Evolutionary conservation across 2,797 vertebrate species (phyloP), one percentile per base, ranked within the genome.

Genomic region (Erithacus rubecula): DNA sequence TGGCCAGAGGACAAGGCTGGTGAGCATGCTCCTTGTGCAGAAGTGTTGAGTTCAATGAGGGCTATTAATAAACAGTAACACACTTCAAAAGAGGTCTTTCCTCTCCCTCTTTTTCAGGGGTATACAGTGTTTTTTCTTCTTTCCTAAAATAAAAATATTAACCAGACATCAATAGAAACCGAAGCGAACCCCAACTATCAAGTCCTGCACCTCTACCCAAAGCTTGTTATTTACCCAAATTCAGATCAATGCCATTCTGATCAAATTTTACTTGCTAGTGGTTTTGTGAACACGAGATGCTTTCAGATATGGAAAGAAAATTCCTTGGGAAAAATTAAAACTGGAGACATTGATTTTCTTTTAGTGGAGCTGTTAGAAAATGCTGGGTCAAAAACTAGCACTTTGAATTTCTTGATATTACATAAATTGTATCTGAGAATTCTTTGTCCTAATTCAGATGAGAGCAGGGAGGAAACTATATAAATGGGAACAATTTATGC

Each of bases 301-400:
- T 89, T 96, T 96, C 69, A 93, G 43, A 87, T 78, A 83, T 2
- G 17, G 72, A 92, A 87, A 88, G 26, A 94, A 95, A 92, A 91
- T 83, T 85, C 39, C 30, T 39, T 88, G 71, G 79, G 75, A 74
- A 87, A 60, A 26, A 81, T 79, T 47, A 84, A 89, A 29, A 41
- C 90, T 69, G 62, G 67, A 85, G 49, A 86, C 68, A 91, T 65
- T 72, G 14, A 83, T 87, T 95, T 92, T 71, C 69, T 94, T 95
- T 56, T 78, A 79, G 27, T 26, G 43, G 65, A 75, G 47, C 71
- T 65, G 41, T 88, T 20, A 74, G 77, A 94, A 96, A 96, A 93
- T 43, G 27, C 23, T 37, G 10, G 32, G 44, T 30, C 83, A 51
- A 95, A 96, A 95, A 41, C 14, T 46, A 91, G 70, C 43, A 91